Evolutionary conservation across 2,797 vertebrate genomes (phyloP).

Genomic region (Pseudochirops cupreus): DNA sequence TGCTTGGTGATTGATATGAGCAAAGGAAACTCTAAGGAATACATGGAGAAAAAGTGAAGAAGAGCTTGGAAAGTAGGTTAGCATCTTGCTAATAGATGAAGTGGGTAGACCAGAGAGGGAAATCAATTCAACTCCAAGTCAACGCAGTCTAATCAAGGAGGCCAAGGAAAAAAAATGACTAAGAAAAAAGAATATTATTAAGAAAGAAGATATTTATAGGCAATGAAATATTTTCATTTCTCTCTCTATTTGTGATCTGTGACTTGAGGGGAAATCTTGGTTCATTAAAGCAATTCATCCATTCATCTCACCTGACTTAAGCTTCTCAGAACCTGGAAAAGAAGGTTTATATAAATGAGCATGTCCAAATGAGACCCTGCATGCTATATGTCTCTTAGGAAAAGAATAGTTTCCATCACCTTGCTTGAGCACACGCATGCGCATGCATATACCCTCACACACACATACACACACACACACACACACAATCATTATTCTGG

Average conservation of each 20-base stretch:
- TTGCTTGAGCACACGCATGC: neutral
- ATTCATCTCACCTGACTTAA: conserved; percentile 47
- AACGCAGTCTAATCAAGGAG: neutral
- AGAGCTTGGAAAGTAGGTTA: conserved; percentile 41
- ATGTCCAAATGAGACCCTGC: conserved; percentile 35
- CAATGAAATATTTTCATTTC: conserved; percentile 39
- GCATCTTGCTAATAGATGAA: conserved; percentile 11
- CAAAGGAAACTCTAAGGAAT: conserved; percentile 20
- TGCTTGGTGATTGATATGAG: neutral
- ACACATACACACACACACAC: neutral
- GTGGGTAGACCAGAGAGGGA: conserved; percentile 23
- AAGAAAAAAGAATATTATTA: conserved; percentile 6
- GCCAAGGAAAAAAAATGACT: neutral
- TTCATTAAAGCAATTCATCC: conserved; percentile 49
- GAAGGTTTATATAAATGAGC: conserved; percentile 55
- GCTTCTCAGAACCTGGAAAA: conserved; percentile 16
- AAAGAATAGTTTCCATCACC: conserved; percentile 21
- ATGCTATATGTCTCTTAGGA: conserved; percentile 38
- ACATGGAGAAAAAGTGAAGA: conserved; percentile 5
- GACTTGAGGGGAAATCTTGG: conserved; percentile 50
- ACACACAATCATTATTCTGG: conserved; percentile 58
- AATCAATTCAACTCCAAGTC: conserved; percentile 7
- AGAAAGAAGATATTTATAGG: conserved; percentile 22
- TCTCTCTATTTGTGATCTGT: conserved; percentile 43
- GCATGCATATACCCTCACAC: too few relatives aligned